phyloP scores from a whole-genome alignment of 2,113 vertebrate genomes.

The Tamias sibiricus region DNA sequence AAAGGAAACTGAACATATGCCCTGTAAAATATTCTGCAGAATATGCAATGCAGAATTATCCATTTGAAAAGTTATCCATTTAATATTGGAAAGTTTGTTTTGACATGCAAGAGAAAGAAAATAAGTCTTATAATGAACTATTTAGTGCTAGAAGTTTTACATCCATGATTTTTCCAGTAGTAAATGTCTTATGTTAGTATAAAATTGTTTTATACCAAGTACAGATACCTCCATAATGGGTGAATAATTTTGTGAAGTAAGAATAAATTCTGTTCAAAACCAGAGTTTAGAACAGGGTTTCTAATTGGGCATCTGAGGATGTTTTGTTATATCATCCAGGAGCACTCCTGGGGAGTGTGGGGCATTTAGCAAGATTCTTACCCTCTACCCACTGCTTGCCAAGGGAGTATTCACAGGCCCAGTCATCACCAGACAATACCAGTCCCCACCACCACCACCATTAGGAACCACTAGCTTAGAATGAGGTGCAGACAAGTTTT shows the following conservation, averaged over 20 bases:
- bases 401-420: background rate
- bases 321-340: no score
- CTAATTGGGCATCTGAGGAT: background rate
- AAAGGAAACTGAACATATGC: background rate
- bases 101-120: background rate
- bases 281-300: background rate
- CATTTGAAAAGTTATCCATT: background rate
- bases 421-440: background rate
- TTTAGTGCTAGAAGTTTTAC: background rate
- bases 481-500: background rate
- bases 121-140: background rate
- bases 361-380: background rate
- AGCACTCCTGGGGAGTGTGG: background rate
- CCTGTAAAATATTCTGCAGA: background rate
- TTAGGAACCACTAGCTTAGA: background rate
- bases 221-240: background rate
- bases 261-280: background rate
- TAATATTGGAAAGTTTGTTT: background rate
- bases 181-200: background rate
- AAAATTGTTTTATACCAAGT: conserved; percentile 25
- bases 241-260: conserved; percentile 3
- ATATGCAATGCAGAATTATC: background rate
- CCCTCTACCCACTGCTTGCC: background rate
- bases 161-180: background rate
- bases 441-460: rapidly evolving